A percentile compares a stretch with the other conserved stretches of the same genome.
phyloP scores from a whole-genome alignment of 2,888 invertebrate species.

The Tanytarsus gracilentus region DNA sequence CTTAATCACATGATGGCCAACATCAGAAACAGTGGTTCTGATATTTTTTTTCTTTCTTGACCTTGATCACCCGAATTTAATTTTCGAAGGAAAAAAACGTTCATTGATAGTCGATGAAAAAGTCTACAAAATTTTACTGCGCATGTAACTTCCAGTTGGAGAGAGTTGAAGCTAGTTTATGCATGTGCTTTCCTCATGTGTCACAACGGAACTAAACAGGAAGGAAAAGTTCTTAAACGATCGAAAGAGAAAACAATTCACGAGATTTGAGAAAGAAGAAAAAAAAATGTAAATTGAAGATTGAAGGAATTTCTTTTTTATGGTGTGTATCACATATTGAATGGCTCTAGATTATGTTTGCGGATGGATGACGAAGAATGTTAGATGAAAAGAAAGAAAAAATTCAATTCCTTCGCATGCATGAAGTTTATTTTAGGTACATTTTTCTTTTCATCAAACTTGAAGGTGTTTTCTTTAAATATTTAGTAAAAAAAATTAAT shows the following conservation, averaged over 20 bases:
- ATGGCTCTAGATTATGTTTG: not conserved
- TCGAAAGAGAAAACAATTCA: too few species aligned
- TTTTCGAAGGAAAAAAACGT: not conserved
- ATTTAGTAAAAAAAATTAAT: too few species aligned
- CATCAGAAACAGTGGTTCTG: not conserved
- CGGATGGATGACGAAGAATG: conserved; percentile 3
- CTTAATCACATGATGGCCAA: too few species aligned
- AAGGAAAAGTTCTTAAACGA: too few species aligned
- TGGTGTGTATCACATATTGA: not conserved
- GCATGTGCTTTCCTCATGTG: too few species aligned
- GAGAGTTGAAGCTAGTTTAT: not conserved
- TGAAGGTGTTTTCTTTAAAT: too few species aligned
- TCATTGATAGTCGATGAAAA: not conserved
- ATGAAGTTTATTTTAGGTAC: not conserved
- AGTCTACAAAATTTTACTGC: not conserved
- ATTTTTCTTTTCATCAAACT: too few species aligned
- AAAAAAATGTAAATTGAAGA: too few species aligned
- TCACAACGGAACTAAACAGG: too few species aligned
- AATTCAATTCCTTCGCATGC: not conserved
- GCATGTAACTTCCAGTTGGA: not conserved
- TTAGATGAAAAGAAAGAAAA: not conserved
- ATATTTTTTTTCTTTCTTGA: not conserved
- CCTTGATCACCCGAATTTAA: conserved; percentile 1
- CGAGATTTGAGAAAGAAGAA: too few species aligned
- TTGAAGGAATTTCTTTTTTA: not conserved